These are phyloP conservation scores for Papilio xuthus DNA, from an alignment of 1,140 invertebrate genomes.

Conservation along the genomic window DNA sequence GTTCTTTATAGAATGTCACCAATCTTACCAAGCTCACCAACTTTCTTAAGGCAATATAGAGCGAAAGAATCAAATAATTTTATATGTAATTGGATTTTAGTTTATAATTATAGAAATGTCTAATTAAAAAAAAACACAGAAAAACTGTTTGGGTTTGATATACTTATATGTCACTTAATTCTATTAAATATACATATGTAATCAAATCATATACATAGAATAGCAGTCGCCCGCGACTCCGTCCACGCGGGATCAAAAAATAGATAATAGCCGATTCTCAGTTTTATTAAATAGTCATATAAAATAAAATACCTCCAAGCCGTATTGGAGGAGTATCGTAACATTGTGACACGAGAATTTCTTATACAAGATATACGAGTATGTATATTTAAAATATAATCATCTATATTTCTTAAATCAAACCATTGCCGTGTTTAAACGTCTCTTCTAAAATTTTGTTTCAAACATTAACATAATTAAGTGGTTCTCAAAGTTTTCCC, in stretches of 20 bases:
- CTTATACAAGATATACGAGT: no score
- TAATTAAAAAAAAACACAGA: not conserved
- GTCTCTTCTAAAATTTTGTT: conserved; percentile 81
- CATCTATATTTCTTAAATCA: conserved; percentile 63
- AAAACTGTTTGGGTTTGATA: no score
- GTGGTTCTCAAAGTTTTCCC: conserved; percentile 82
- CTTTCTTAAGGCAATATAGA: no score
- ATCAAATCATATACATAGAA: not conserved
- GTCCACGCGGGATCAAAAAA: no score
- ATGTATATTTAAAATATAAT: conserved; percentile 37
- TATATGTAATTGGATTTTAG: not conserved
- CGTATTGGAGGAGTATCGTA: no score
- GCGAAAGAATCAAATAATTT: not conserved
- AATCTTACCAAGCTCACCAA: not conserved
- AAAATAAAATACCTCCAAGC: no score
- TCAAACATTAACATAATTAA: conserved; percentile 82
- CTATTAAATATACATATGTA: not conserved
- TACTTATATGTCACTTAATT: no score
- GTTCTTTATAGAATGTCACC: not conserved
- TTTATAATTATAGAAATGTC: not conserved
- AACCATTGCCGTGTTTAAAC: conserved; percentile 78
- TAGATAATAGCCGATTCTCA: no score
- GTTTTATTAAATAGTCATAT: no score
- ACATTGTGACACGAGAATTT: no score
- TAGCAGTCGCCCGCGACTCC: no score